phyloP scores from a whole-genome alignment of 2,797 vertebrate genomes.

The Nyctalus aviator region DNA sequence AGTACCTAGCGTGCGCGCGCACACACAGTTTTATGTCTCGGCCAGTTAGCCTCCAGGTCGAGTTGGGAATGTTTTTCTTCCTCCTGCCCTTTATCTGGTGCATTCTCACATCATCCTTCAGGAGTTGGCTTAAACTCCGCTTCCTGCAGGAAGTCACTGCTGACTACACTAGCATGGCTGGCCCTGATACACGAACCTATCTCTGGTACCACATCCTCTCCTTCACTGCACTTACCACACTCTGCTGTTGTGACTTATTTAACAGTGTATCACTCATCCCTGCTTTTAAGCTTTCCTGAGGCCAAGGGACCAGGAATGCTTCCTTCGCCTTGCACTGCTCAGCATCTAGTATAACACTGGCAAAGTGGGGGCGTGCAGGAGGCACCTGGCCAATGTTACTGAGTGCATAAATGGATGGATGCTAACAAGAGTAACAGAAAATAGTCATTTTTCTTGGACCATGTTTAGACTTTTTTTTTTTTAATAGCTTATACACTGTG shows the following conservation, averaged over 20 bases:
- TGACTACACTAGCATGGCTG: background rate
- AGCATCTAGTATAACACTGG: background rate
- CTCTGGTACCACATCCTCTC: background rate
- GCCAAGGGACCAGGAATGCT: background rate
- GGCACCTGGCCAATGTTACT: background rate
- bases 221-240: background rate
- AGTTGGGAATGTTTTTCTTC: background rate
- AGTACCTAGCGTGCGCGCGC: background rate
- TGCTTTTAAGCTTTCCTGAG: conserved; percentile 22
- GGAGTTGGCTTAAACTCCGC: background rate
- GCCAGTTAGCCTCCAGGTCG: background rate
- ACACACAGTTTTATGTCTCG: background rate
- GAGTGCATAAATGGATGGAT: conserved; percentile 31
- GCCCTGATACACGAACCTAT: fast-evolving
- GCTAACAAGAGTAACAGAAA: background rate
- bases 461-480: conserved; percentile 4
- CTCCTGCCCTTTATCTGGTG: background rate
- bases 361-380: background rate
- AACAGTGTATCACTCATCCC: background rate
- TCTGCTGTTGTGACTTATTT: background rate
- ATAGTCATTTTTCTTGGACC: background rate
- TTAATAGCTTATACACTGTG: background rate
- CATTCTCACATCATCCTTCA: conserved; percentile 20
- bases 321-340: background rate
- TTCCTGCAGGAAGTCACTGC: background rate